Evolutionary conservation across 1,140 invertebrate genomes (phyloP).

Genomic region (Eriocheir sinensis): DNA sequence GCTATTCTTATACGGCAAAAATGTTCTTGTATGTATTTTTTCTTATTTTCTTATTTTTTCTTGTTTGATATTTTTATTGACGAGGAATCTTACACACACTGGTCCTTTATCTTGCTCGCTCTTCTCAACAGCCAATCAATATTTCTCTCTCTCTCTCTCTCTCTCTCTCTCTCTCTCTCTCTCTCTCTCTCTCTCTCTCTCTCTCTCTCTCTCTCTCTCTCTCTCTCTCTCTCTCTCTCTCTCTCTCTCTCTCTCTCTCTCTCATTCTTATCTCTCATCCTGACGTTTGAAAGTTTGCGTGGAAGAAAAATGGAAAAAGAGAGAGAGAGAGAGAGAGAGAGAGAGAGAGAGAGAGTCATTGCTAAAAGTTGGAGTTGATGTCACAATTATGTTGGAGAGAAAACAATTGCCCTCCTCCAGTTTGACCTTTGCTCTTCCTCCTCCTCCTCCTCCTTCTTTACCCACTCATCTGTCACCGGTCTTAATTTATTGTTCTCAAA

Average conservation of each 20-base stretch:
- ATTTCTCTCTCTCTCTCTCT: neutral
- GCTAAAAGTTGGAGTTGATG: conserved; percentile 3
- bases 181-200: conserved; percentile 22
- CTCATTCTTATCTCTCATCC: neutral
- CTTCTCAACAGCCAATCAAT: too few relatives aligned
- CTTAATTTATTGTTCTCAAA: conserved; percentile 13
- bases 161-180: conserved; percentile 9
- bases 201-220: conserved; percentile 22
- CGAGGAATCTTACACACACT: too few relatives aligned
- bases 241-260: neutral
- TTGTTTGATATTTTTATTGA: too few relatives aligned
- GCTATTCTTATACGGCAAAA: too few relatives aligned
- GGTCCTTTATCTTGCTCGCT: too few relatives aligned
- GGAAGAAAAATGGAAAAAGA: too few relatives aligned
- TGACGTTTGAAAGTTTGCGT: neutral
- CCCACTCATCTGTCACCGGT: neutral
- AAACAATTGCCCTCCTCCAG: neutral
- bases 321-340: conserved; percentile 7
- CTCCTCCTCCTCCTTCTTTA: neutral
- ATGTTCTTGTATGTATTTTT: too few relatives aligned
- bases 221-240: neutral
- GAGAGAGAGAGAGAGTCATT: neutral
- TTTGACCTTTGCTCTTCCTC: too few relatives aligned
- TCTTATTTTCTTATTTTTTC: too few relatives aligned
- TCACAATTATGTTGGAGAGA: neutral